Percentiles rank a stretch among this genome's conserved stretches.
Evolutionary conservation across 1,140 invertebrate genomes (phyloP).

Genomic region (Trypoxylus dichotomus): DNA sequence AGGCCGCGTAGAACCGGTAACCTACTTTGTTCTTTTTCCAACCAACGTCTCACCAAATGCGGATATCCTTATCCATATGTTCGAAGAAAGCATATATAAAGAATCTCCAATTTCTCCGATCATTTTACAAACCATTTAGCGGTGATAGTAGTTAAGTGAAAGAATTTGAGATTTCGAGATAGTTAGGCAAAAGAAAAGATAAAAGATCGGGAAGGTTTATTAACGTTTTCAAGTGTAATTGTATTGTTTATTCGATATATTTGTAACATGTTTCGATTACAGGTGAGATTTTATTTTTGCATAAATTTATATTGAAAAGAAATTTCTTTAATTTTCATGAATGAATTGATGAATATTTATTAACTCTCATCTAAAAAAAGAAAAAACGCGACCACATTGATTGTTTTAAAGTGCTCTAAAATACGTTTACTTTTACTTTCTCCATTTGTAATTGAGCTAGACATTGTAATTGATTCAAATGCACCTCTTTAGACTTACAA

Average conservation of each 20-base stretch:
- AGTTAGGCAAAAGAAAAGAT: too few species aligned
- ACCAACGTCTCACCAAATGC: background rate
- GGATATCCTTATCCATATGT: background rate
- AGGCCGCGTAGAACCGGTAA: background rate
- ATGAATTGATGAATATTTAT: too few species aligned
- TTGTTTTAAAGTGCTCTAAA: too few species aligned
- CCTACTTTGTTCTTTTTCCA: background rate
- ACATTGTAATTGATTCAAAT: too few species aligned
- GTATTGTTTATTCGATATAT: too few species aligned
- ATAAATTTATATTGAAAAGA: too few species aligned
- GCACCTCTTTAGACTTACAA: too few species aligned
- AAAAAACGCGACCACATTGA: too few species aligned
- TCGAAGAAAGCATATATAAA: conserved; percentile 2
- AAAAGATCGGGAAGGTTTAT: background rate
- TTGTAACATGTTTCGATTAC: background rate
- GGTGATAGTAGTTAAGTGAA: background rate
- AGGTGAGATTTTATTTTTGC: background rate
- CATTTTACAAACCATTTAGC: background rate
- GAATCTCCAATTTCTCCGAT: conserved; percentile 1
- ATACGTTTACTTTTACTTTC: too few species aligned
- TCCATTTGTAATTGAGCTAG: too few species aligned
- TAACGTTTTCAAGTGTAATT: background rate
- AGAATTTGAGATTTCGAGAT: background rate
- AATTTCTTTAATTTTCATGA: too few species aligned
- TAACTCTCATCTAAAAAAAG: too few species aligned